phyloP scores from a whole-genome alignment of 2,888 invertebrate species.

The Nezara viridula region DNA sequence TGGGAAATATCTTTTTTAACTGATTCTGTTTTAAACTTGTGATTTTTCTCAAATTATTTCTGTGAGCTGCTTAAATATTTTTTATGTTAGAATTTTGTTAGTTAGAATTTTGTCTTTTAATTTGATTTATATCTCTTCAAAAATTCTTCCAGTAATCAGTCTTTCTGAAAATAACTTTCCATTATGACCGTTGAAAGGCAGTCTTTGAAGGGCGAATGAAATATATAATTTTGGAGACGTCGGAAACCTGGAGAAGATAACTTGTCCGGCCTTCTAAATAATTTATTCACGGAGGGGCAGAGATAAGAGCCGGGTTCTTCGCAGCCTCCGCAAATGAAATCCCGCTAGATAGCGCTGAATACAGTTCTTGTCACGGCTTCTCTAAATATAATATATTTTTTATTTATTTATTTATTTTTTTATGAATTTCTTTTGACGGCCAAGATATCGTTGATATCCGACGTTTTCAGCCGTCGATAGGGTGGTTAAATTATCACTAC shows the following conservation, averaged over 20 bases:
- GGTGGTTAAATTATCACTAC: too few relatives aligned
- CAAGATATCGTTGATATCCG: too few relatives aligned
- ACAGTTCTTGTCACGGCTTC: background rate
- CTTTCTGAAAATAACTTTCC: slow-evolving; percentile 23
- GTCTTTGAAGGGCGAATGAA: slow-evolving; percentile 20
- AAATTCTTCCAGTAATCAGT: background rate
- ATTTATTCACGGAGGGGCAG: background rate
- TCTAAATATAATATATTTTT: background rate
- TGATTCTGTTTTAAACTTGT: too few relatives aligned
- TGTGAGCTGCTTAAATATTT: too few relatives aligned
- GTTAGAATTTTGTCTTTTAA: too few relatives aligned
- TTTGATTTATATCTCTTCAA: too few relatives aligned
- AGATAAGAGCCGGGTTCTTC: slow-evolving; percentile 16
- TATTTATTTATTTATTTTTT: too few relatives aligned
- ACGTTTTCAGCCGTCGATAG: too few relatives aligned
- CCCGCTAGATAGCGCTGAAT: slow-evolving; percentile 41
- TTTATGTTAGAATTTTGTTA: too few relatives aligned
- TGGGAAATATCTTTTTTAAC: too few relatives aligned
- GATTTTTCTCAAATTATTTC: too few relatives aligned
- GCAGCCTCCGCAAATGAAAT: slow-evolving; percentile 8
- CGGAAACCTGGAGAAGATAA: slow-evolving; percentile 12
- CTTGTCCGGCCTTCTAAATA: slow-evolving; percentile 33
- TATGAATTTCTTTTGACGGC: too few relatives aligned
- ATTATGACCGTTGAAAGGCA: background rate
- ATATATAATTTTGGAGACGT: slow-evolving; percentile 29